Percentiles rank a stretch among this genome's conserved stretches.
Conservation (phyloP, 92 coral and sea anemone species). For the Phymanthus crucifer region DNA sequence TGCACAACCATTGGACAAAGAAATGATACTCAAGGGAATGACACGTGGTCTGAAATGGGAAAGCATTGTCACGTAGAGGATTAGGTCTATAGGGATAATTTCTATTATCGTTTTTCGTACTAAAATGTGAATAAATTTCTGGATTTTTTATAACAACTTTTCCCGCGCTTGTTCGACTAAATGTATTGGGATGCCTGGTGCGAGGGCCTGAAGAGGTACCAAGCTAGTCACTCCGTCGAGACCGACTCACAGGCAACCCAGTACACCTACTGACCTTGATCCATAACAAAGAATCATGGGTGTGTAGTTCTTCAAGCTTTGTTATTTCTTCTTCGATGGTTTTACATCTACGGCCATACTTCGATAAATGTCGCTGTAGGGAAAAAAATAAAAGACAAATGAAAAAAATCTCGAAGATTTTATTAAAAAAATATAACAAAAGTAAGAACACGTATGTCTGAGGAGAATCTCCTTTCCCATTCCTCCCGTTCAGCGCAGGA, state of each 20-base stretch:
- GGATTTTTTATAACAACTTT: no score
- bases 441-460: not conserved
- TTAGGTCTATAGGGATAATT: no score
- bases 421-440: not conserved
- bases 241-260: not conserved
- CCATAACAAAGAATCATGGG: constrained; percentile 74
- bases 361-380: constrained; percentile 68
- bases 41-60: no score
- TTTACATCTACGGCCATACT: constrained; percentile 69
- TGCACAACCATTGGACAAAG: no score
- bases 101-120: no score
- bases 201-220: no score
- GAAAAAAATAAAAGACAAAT: constrained; percentile 1
- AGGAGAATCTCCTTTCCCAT: not conserved
- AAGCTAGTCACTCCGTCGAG: not conserved
- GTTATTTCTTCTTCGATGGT: constrained; percentile 74
- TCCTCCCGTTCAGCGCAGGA: no score
- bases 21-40: no score
- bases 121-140: no score
- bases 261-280: constrained; percentile 50
- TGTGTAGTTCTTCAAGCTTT: constrained; percentile 65
- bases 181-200: no score
- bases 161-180: no score
- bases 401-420: not conserved
- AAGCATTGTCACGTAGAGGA: no score